Evolutionary conservation across 2,888 invertebrate species (phyloP), one percentile per base, ranked within the genome.

Genomic region (Labia minor): DNA sequence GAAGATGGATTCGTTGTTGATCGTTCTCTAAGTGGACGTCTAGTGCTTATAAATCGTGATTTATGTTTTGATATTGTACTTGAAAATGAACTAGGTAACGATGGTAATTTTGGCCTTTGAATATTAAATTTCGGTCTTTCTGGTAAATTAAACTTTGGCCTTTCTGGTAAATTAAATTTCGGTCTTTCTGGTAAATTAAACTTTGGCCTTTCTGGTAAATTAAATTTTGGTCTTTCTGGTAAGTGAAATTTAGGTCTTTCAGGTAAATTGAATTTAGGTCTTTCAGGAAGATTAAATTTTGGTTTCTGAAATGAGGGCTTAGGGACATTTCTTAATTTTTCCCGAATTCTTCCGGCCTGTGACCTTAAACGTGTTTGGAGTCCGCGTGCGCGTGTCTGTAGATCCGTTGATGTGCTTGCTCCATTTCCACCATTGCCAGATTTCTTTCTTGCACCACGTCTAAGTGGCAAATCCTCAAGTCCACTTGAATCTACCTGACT

Each of bases 271-370:
- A 82, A 78, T 72, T 79, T 80, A 1, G 81, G 78, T 68, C 78
- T 76, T 62, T 80, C 78, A 63, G 82, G 79, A 37, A 78, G 71
- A 26, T 76, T 74, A 67, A 78, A 75, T 73, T 80, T 81, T 0
- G 85, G 79, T 65, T 82, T 77, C 21, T 84, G 82, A 69, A 83
- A 81, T 37, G 78, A 79, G 62, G 83, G 82, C 71, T 83, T 80
- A 74, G 86, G 84, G 4, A 86, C 83, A 69, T 79, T 83, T 73
- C 85, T 83, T 67, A 89, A 74, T 74, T 86, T 86, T 0, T 83
- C 83, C 75, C 85, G 86, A 21, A 92, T 76, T 77, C 86, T 88
- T 21, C 85, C 87, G 16, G 90, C 89, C 75, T 89, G 88, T 49
- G 79, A 82, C 72, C 84, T 85, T 64, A 90, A 73, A 71, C 86